Conservation (phyloP, 2,888 invertebrate species). For the Microdon myrmicae region DNA sequence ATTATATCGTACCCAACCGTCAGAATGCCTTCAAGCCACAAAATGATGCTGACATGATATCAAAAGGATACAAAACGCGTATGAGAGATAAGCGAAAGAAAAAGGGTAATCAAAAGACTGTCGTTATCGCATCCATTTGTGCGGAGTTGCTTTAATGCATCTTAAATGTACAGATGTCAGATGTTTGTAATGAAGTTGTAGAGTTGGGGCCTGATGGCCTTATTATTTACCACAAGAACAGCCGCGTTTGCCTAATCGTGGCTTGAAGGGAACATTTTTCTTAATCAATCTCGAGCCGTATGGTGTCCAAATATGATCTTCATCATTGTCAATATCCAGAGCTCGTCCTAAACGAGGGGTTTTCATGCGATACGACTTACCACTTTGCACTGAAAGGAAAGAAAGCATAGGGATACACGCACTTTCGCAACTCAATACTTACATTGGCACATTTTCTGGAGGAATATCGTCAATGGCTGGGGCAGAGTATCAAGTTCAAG, state of each 20-base stretch:
- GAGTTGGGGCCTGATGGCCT: not conserved
- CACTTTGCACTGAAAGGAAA: conserved; percentile 58
- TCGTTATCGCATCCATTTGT: conserved; percentile 28
- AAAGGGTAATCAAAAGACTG: too few relatives aligned
- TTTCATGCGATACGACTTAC: conserved; percentile 61
- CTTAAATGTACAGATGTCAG: conserved; percentile 36
- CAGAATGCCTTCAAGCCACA: too few relatives aligned
- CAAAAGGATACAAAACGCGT: conserved; percentile 2
- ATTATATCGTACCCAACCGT: too few relatives aligned
- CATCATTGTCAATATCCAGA: conserved; percentile 60
- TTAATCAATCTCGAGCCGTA: conserved; percentile 68
- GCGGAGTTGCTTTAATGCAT: conserved; percentile 51
- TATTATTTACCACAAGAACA: conserved; percentile 45
- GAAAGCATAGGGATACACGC: not conserved
- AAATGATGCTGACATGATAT: conserved; percentile 10
- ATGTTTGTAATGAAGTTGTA: conserved; percentile 18
- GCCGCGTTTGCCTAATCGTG: conserved; percentile 66
- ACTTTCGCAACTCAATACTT: conserved; percentile 6
- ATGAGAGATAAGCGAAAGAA: too few relatives aligned
- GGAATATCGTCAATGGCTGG: conserved; percentile 26
- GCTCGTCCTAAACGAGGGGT: conserved; percentile 69
- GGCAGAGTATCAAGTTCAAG: conserved; percentile 31
- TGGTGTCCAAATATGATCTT: conserved; percentile 66
- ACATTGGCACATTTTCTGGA: conserved; percentile 47
- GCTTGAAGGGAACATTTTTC: conserved; percentile 67